A percentile compares a stretch with the other conserved stretches of the same genome.
Evolutionary conservation across 2,888 invertebrate species (phyloP).

Genomic region (Sympetrum striolatum): DNA sequence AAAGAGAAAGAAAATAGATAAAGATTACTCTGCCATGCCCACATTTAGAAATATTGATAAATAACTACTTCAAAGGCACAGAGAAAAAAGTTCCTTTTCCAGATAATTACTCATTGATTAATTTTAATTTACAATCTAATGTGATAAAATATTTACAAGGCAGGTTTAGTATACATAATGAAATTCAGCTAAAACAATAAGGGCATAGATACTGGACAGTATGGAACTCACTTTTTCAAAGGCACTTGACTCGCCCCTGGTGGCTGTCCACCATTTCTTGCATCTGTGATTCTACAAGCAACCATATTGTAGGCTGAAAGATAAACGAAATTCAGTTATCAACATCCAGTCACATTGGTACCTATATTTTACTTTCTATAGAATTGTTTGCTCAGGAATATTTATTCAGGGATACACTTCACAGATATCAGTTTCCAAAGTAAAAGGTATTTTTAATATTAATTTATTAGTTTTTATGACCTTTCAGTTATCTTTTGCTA

Average conservation of each 20-base stretch:
- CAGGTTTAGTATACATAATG: slow-evolving; percentile 9
- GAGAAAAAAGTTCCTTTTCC: not conserved
- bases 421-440: too few relatives aligned
- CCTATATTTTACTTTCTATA: not conserved
- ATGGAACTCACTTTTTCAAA: slow-evolving; percentile 91
- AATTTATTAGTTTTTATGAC: too few relatives aligned
- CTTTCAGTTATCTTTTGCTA: too few relatives aligned
- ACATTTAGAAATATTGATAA: slow-evolving; percentile 37
- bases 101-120: not conserved
- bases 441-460: too few relatives aligned
- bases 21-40: slow-evolving; percentile 39
- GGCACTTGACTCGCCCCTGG: slow-evolving; percentile 95
- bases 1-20: slow-evolving; percentile 42
- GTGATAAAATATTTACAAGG: slow-evolving; percentile 40
- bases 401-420: not conserved
- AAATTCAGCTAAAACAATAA: slow-evolving; percentile 8
- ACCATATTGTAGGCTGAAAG: slow-evolving; percentile 96
- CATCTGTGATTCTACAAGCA: slow-evolving; percentile 94
- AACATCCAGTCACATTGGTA: too few relatives aligned
- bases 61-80: slow-evolving; percentile 29
- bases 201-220: slow-evolving; percentile 16
- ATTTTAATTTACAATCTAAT: slow-evolving; percentile 29
- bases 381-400: not conserved
- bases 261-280: slow-evolving; percentile 81
- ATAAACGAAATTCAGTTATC: too few relatives aligned